Base-by-base conservation (phyloP, 2,797 vertebrate genomes). In the Pangasius mekongensis region DNA sequence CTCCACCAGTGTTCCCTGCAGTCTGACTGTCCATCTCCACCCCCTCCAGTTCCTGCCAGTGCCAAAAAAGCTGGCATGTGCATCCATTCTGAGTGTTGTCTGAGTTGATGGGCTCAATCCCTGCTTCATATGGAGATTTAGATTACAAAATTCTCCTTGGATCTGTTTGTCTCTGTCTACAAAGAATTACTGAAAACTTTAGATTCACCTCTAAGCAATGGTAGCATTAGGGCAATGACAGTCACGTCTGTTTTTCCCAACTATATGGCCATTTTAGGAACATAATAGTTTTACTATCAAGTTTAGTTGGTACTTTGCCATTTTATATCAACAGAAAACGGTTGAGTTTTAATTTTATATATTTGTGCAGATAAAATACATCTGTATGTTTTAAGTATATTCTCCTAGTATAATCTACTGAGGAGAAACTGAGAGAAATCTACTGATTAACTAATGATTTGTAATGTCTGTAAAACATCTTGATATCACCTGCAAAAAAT, bases 1-100 rank as follows among this genome's bases (percentile, higher is more conserved):
- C 86, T 85, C 89, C 54, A 87, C 87, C 73, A 69, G 83, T 81
- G 77, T 49, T 86, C 81, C 76, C 87, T 89, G 58, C 73, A 60
- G 84, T 74, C 54, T 64, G 24, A 83, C 58, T 83, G 33, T 58
- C 33, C 54, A 77, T 54, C 30, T 24, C 54, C 52, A 81, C 66
- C 77, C 60, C 33, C 80, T 83, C 58, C 30, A 49, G 47, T 88
- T 87, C 43, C 86, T 90, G 69, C 84, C 77, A 77, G 81, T 89
- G 86, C 74, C 88, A 62, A 73, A 43, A 36, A 62, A 73, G 60
- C 33, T 84, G 43, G 8, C 36, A 80, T 67, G 76, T 69, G 64
- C 56, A 69, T 88, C 60, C 74, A 80, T 43, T 54, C 58, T 77
- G 69, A 64, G 76, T 62, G 49, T 43, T 43, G 66, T 84, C 62